Evolutionary conservation across 2,113 vertebrate genomes (phyloP).

Genomic region (Amazona guildingii): DNA sequence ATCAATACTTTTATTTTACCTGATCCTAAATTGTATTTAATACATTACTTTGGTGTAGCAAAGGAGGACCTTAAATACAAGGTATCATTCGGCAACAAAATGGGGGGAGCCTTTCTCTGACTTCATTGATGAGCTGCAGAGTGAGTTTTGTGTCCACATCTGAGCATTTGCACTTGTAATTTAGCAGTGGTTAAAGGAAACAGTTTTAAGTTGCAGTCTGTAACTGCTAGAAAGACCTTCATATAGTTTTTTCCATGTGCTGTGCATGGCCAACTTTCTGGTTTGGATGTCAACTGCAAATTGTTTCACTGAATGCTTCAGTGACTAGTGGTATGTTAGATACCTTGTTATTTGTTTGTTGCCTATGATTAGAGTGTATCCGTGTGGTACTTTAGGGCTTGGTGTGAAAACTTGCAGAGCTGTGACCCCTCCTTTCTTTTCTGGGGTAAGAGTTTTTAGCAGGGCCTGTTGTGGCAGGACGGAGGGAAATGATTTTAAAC

Average conservation of each 20-base stretch:
- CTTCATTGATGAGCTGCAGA: accelerated
- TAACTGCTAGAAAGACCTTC: neutral
- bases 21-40: neutral
- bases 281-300: neutral
- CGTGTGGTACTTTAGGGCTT: accelerated
- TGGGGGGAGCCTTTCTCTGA: neutral
- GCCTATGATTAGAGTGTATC: neutral
- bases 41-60: neutral
- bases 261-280: accelerated
- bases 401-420: accelerated
- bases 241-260: accelerated
- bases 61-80: neutral
- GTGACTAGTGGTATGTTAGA: neutral
- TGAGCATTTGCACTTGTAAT: neutral
- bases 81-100: neutral
- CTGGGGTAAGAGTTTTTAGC: neutral
- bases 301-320: accelerated
- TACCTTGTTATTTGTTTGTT: accelerated
- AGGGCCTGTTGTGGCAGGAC: neutral
- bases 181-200: neutral
- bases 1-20: neutral
- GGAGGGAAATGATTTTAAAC: neutral
- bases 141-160: neutral
- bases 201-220: neutral
- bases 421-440: neutral